These are phyloP conservation scores for Tridacna gigas DNA, from an alignment of 2,888 invertebrate species.

Conservation along the genomic window DNA sequence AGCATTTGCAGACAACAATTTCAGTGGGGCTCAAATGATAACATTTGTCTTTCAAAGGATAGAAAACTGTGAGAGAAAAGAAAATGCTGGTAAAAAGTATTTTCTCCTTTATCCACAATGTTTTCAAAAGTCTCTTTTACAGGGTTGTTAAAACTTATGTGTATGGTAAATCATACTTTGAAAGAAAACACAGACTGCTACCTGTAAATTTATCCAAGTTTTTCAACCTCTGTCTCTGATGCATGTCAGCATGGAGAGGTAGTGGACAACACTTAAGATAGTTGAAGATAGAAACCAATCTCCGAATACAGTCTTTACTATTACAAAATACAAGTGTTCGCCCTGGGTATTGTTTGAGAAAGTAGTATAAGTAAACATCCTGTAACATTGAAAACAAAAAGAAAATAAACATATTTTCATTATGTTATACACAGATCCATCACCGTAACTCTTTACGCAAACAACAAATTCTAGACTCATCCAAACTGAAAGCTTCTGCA, in stretches of 20 bases:
- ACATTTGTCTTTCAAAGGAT: too few species aligned
- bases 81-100: background rate
- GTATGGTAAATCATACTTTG: too few species aligned
- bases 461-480: background rate
- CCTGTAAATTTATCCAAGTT: slow-evolving; percentile 93
- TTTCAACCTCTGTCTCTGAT: slow-evolving; percentile 95
- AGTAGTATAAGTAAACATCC: slow-evolving; percentile 96
- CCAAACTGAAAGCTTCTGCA: background rate
- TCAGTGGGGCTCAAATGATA: too few species aligned
- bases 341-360: slow-evolving; percentile 93
- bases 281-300: slow-evolving; percentile 87
- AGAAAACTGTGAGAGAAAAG: background rate
- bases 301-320: slow-evolving; percentile 94
- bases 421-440: background rate
- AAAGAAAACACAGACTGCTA: slow-evolving; percentile 51
- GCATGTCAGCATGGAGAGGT: slow-evolving; percentile 90
- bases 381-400: slow-evolving; percentile 83
- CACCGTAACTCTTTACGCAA: background rate
- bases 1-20: too few species aligned
- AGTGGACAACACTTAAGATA: slow-evolving; percentile 86
- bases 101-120: background rate
- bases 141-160: too few species aligned
- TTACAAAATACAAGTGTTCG: slow-evolving; percentile 94
- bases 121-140: too few species aligned
- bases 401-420: background rate